Base-by-base conservation (phyloP, 2,888 invertebrate genomes). In the Lepidocyrtoides sp. region DNA sequence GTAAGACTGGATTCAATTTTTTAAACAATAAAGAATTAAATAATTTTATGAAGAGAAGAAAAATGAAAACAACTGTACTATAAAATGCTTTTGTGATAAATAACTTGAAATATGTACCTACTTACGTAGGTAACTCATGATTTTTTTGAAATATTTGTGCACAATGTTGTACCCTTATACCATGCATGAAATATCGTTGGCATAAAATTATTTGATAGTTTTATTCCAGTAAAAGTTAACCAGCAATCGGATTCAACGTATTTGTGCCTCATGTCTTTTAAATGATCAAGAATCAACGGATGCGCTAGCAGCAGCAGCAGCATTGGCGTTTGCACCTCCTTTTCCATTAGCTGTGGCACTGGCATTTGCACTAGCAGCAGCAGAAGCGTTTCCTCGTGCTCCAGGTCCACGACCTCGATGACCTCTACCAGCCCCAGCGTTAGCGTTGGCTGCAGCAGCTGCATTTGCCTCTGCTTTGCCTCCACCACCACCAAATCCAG, bases 1-100 rank as follows among this genome's bases (percentile, higher is more conserved):
- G 86, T 79, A 87, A 77, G 86, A 87, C 86, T 87, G 86, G 86
- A 77, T 20, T 63, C 14, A 77, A 48, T 44, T 63, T 44, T 60
- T 63, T 60, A 60, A 77, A 57, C 3, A 69, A 66, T 7, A 54
- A 26, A 79, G n/a, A n/a, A n/a, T n/a, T n/a, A 51, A 54, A 32
- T 17, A 54, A 48, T 54, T 54, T 29, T 44, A 26, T 44, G 72
- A 44, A 75, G n/a, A 32, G 7, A 48, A 8, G 2, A 2, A 12
- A 69, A 7, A 23, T 32, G 69, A 32, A 7, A 32, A 32, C 7
- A 8, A 60, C 17, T 54, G n/a, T n/a, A n/a, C n/a, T n/a, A n/a
- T n/a, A n/a, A n/a, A n/a, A n/a, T n/a, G n/a, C n/a, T n/a, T n/a
- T n/a, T n/a, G n/a, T n/a, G n/a, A n/a, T n/a, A n/a, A n/a, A n/a